Conservation (phyloP, 2,113 vertebrate genomes). For the Lagopus muta region DNA sequence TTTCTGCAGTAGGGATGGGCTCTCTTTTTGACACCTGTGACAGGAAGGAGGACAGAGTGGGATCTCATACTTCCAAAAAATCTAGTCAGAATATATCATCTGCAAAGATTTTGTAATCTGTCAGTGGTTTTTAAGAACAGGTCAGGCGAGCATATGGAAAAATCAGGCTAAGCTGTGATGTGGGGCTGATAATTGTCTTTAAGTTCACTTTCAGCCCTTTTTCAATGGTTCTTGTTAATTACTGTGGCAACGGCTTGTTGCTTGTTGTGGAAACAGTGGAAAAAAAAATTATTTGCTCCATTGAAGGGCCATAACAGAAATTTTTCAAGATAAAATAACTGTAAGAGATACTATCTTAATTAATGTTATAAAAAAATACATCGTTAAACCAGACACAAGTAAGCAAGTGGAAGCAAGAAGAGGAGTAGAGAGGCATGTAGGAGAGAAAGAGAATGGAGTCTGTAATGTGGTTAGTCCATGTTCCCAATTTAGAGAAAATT, state of each 20-base stretch:
- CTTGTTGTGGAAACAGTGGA: neutral
- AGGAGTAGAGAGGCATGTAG: fast-evolving
- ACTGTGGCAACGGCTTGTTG: neutral
- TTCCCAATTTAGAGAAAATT: neutral
- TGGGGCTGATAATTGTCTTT: neutral
- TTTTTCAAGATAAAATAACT: neutral
- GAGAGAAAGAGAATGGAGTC: neutral
- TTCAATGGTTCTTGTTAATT: neutral
- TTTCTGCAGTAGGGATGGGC: no score
- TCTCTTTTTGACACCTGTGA: no score
- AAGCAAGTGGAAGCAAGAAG: neutral
- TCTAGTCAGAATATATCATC: neutral
- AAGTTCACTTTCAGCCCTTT: neutral
- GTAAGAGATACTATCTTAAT: neutral
- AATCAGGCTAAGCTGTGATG: neutral
- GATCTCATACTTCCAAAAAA: no score
- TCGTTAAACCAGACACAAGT: neutral
- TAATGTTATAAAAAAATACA: neutral
- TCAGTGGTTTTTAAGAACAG: neutral
- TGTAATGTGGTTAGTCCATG: neutral
- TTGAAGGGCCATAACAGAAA: neutral
- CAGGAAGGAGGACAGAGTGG: no score
- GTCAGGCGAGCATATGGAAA: neutral
- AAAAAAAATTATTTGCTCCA: neutral
- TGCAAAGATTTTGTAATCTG: neutral